phyloP scores from a whole-genome alignment of 2,113 vertebrate species.

The Urocynchramus pylzowi region DNA sequence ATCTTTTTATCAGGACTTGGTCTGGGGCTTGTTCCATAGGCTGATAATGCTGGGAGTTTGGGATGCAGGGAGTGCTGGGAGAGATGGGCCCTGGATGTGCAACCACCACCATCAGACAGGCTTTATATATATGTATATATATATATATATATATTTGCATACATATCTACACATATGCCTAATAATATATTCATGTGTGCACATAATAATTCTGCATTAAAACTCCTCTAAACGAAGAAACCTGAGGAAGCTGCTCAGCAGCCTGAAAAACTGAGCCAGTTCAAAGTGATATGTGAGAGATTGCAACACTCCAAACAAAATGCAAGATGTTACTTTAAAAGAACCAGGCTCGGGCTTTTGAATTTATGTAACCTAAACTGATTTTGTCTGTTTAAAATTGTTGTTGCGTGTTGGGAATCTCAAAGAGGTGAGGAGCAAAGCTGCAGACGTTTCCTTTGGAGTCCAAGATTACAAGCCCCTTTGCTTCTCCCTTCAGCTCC shows the following conservation, averaged over 20 bases:
- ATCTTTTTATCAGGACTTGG: background rate
- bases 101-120: background rate
- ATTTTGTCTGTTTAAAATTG: conserved; percentile 68
- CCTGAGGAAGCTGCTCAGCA: background rate
- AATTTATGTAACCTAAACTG: conserved; percentile 69
- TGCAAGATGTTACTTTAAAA: conserved; percentile 63
- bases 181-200: background rate
- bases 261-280: background rate
- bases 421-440: conserved; percentile 53
- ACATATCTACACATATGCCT: background rate
- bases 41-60: background rate
- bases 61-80: background rate
- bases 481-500: conserved; percentile 20
- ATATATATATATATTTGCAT: background rate
- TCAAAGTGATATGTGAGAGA: background rate
- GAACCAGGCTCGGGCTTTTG: conserved; percentile 50
- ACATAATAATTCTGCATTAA: background rate
- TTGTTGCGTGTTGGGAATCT: conserved; percentile 60
- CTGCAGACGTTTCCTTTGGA: conserved; percentile 42
- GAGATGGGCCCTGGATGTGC: background rate
- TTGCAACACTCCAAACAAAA: conserved; percentile 53
- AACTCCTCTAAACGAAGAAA: background rate
- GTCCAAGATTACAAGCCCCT: background rate
- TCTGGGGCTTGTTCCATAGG: background rate
- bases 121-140: background rate